These are phyloP conservation scores for Corella eumyota DNA, from an alignment of 23 tunicate genomes.

Conservation along the genomic window DNA sequence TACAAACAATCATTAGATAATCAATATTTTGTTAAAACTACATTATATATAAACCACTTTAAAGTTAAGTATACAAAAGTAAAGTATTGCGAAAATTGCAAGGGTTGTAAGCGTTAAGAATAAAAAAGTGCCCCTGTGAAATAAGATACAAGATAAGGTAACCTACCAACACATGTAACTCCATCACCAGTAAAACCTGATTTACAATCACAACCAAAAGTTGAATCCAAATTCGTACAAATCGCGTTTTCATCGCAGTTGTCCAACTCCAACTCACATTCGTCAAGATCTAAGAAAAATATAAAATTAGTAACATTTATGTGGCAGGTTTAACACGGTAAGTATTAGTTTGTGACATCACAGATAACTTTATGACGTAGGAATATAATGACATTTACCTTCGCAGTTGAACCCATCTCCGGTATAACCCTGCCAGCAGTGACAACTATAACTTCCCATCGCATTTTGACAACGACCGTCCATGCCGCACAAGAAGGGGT, in stretches of 20 bases:
- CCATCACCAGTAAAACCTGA: conserved; percentile 34
- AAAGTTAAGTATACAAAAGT: background rate
- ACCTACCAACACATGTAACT: no score
- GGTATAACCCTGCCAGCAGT: conserved; percentile 23
- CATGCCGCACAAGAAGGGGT: conserved; percentile 11
- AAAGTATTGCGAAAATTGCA: no score
- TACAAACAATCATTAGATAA: background rate
- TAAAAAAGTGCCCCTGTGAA: no score
- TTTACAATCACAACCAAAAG: conserved; percentile 13
- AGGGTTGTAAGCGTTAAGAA: no score
- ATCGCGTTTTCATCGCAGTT: background rate
- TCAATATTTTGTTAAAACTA: background rate
- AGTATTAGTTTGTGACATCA: no score
- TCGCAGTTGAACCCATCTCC: no score
- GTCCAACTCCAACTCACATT: conserved; percentile 7
- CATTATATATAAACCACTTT: background rate
- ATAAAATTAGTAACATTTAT: no score
- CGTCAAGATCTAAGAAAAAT: conserved; percentile 8
- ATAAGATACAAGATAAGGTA: no score
- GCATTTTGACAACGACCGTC: conserved; percentile 31
- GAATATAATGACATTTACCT: no score
- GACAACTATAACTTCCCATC: conserved; percentile 35
- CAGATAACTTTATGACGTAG: no score
- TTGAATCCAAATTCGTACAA: conserved; percentile 9
- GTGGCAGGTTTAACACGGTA: no score